Base-by-base conservation (phyloP, 1,140 invertebrate genomes). In the Palaemon carinicauda region DNA sequence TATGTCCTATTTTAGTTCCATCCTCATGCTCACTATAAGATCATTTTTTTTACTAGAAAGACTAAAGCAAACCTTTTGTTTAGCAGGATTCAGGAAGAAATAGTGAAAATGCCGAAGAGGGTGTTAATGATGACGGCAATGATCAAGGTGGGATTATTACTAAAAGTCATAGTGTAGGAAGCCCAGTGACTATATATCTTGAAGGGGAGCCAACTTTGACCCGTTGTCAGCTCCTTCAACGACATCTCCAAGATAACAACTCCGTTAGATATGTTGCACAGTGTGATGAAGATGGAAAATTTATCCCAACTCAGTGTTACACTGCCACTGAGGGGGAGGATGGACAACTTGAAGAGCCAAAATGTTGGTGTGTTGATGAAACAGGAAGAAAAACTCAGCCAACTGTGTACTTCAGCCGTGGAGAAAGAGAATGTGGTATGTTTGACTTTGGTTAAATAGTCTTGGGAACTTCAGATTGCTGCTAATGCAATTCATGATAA, bases 281-380 rank as follows among this genome's bases (percentile, higher is more conserved):
- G 80, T 95, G 95, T 89, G 95, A 95, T 89, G 92, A 91, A 53
- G 91, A 93, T 53, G 95, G 96, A 1, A 88, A 89, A 89, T 96
- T 96, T 90, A 92, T 94, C 2, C 94, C 96, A 0, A 94, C 93
- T 0, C 96, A 96, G 90, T 96, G 96, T 90, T 94, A 94, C 50
- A 93, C 93, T 12, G 50, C 79, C 9, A 41, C 71, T 1, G 21
- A 53, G 19, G 75, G 51, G 19, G 19, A 65, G 24, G 69, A 77
- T n/a, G 24, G 60, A n/a, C 27, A 52, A 51, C 19, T 69, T 31
- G 82, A 84, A n/a, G 73, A 60, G 5, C 88, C 88, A 19, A 80
- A 88, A 41, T 97, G 96, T 91, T 97, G 96, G 96, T 97, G 96
- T 91, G 96, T 96, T 3, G 96, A 97, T 91, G 95, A 96, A 86